Percentiles rank a stretch among this genome's conserved stretches.
Evolutionary conservation across 2,888 invertebrate species (phyloP).

Genomic region (Campaea margaritaria): DNA sequence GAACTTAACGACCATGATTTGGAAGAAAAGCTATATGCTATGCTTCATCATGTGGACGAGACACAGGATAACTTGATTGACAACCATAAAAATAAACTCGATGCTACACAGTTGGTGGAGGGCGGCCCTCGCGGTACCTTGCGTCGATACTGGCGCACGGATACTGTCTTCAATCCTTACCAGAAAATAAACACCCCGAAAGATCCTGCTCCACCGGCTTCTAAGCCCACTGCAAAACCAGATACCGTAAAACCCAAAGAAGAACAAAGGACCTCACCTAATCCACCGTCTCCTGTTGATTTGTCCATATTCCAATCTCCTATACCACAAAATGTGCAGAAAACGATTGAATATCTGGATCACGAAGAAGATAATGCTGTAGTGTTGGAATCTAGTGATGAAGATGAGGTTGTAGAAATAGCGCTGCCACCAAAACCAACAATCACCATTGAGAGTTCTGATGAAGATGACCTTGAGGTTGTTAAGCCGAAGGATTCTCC

Average conservation of each 20-base stretch:
- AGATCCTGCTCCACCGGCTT: conserved; percentile 29
- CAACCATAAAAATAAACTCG: conserved; percentile 46
- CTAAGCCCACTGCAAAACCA: conserved; percentile 36
- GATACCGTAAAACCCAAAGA: conserved; percentile 60
- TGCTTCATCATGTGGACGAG: conserved; percentile 77
- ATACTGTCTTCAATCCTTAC: conserved; percentile 55
- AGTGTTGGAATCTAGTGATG: conserved; percentile 74
- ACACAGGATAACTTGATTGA: conserved; percentile 62
- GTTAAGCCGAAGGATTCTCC: conserved; percentile 49
- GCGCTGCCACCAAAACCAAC: conserved; percentile 78
- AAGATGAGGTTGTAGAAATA: conserved; percentile 80
- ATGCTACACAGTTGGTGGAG: conserved; percentile 54
- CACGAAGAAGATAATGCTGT: conserved; percentile 56
- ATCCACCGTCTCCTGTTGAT: conserved; percentile 50
- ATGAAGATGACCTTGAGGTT: conserved; percentile 71
- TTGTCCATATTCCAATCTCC: conserved; percentile 68
- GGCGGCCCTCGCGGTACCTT: conserved; percentile 64
- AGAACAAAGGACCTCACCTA: conserved; percentile 51
- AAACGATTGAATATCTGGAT: conserved; percentile 70
- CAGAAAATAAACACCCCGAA: conserved; percentile 60
- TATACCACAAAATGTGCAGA: conserved; percentile 61
- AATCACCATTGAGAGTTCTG: conserved; percentile 80
- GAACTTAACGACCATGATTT: conserved; percentile 81
- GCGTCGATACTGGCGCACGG: conserved; percentile 76
- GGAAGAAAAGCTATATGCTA: conserved; percentile 79